Base-by-base conservation (phyloP, 2,113 vertebrate species). In the Stercorarius parasiticus region DNA sequence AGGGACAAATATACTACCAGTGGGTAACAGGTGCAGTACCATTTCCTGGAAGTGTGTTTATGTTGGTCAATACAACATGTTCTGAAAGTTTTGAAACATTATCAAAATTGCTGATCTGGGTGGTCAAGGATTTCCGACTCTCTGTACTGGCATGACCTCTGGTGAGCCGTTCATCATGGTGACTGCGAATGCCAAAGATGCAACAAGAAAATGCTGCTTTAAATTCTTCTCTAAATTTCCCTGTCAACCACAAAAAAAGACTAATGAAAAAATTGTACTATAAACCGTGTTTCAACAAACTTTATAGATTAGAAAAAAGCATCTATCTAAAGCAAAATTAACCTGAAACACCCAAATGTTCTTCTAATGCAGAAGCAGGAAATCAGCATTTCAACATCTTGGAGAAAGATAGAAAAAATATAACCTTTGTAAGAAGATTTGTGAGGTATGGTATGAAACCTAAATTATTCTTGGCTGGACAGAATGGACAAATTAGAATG, bases 181-280 rank as follows among this genome's bases (percentile, higher is more conserved):
- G 96, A 66, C 97, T 95, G 25, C 88, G 91, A 88, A 96, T 92
- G 66, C 98, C 97, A 53, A 98, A 97, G 96, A 98, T 99, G 81
- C 98, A 98, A 95, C 99, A 99, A 82, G 99, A 98, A 98, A 99
- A 99, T 1, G 99, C 99, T 43, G 99, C 99, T 98, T 99, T 99
- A 96, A 99, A 99, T 98, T 99, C 99, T 94, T 99, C 99, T 53
- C 99, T 98, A 90, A 99, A 99, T 97, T 99, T 99, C 78, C 99
- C 99, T 99, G 98, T 76, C 73, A 87, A 91, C 42, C 36, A 97
- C 73, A 74, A 93, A 86, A 93, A 97, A 90, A 93, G 58, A 32
- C 53, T 86, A 61, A 93, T 97, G 61, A 92, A 97, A 95, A 94
- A 52, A 73, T 30, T 81, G 55, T 64, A 55, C 25, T 25, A 5